A percentile compares a stretch with the other conserved stretches of the same genome.
phyloP scores from a whole-genome alignment of 2,797 vertebrate species.

The Valencia hispanica region DNA sequence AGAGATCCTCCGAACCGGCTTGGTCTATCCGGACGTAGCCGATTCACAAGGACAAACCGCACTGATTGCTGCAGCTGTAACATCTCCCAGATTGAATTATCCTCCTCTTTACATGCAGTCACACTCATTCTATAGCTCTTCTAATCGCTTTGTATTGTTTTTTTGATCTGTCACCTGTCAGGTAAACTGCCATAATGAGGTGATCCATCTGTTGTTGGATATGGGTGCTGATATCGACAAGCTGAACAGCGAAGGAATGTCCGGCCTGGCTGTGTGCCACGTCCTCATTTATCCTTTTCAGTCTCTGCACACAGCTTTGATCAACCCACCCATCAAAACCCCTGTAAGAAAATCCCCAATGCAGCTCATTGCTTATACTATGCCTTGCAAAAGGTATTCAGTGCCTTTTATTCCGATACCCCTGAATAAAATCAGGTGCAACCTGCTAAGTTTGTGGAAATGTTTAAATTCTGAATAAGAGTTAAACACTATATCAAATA shows the following conservation, averaged over 20 bases:
- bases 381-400: neutral
- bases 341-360: constrained; percentile 40
- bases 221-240: constrained; percentile 86
- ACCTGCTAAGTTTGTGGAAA: neutral
- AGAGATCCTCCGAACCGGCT: constrained; percentile 66
- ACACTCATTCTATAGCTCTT: neutral
- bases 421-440: neutral
- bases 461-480: too few relatives aligned
- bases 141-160: neutral
- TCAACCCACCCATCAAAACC: constrained; percentile 24
- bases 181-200: constrained; percentile 78
- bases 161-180: constrained; percentile 49
- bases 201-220: constrained; percentile 86
- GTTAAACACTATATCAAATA: too few relatives aligned
- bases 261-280: constrained; percentile 82
- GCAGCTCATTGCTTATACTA: neutral
- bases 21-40: constrained; percentile 81
- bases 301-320: constrained; percentile 70
- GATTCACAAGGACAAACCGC: constrained; percentile 82
- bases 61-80: constrained; percentile 87
- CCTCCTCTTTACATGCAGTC: neutral
- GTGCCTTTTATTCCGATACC: neutral
- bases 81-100: constrained; percentile 3
- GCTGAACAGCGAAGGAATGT: constrained; percentile 83
- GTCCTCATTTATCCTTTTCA: constrained; percentile 83